Base-by-base conservation (phyloP, 1,140 invertebrate genomes). In the Colletes gigas region DNA sequence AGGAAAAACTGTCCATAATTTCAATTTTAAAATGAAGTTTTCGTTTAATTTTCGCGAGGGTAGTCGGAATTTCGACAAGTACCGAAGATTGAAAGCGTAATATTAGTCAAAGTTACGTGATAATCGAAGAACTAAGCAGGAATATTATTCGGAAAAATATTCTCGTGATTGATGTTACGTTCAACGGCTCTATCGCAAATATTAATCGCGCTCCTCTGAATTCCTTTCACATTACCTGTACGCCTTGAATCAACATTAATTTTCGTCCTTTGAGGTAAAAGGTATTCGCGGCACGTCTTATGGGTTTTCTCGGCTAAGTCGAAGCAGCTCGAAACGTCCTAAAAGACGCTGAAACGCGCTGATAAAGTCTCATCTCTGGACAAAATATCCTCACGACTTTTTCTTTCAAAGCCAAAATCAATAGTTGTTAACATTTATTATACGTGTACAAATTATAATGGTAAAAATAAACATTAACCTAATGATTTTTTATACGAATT, bases 221-320 rank as follows among this genome's bases (percentile, higher is more conserved):
- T 72, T 30, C 10, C 17, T 17, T 19, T 14, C 17, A 5, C n/a
- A 15, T 72, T 47, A 47, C 41, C 52, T 17, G 10, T 60, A n/a
- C 41, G 17, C 0, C 55, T 72, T 47, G 39, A 60, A 73, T 6
- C 15, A 73, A 73, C 59, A 63, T 73, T 54, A 52, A 63, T 62
- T 54, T 63, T 63, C 21, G 15, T 63, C 21, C 15, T 39, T 63
- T 52, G 21, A 63, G 47, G 15, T 39, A 52, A 39, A 73, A 54
- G 44, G 71, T n/a, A 73, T 73, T 73, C 47, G 14, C 9, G 59
- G 47, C 21, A 73, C 71, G 21, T 15, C 6, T 63, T 63, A 41
- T 47, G n/a, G 12, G 4, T 30, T 30, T 73, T 7, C 8, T 70
- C 50, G 15, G 68, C 19, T 52, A 30, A 50, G 7, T 30, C 19